Conservation (phyloP, 2,888 invertebrate genomes). For the Griposia aprilina region DNA sequence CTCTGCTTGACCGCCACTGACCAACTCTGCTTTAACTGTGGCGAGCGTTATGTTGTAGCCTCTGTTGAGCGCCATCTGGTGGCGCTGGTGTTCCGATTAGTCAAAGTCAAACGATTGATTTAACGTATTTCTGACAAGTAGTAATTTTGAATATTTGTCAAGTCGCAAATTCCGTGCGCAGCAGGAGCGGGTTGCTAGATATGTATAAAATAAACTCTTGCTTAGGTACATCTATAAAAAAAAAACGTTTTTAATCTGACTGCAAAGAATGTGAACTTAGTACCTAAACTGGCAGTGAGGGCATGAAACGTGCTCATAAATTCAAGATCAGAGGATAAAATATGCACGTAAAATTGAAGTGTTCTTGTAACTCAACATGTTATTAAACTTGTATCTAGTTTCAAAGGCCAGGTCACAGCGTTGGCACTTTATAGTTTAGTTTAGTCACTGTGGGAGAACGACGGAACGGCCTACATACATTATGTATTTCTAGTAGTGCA, state of each 20-base stretch:
- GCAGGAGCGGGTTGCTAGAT: too few species aligned
- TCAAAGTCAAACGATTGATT: too few species aligned
- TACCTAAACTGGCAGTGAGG: background rate
- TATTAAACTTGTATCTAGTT: constrained; percentile 36
- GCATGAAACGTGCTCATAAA: background rate
- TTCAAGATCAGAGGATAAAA: constrained; percentile 6
- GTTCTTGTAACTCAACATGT: constrained; percentile 13
- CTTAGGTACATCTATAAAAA: too few species aligned
- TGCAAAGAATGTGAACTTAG: too few species aligned
- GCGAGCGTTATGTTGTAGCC: too few species aligned
- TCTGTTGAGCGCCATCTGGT: too few species aligned
- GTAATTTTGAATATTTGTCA: background rate
- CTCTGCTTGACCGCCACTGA: too few species aligned
- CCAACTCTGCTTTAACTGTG: too few species aligned
- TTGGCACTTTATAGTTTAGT: constrained; percentile 48
- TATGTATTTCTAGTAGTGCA: constrained; percentile 50
- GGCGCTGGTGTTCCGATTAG: too few species aligned
- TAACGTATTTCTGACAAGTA: too few species aligned
- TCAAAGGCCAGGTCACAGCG: constrained; percentile 23
- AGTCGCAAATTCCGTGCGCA: background rate
- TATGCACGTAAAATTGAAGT: constrained; percentile 22
- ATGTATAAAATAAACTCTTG: background rate
- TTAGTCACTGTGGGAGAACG: constrained; percentile 32
- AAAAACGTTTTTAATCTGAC: background rate
- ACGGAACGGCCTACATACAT: constrained; percentile 45